Evolutionary conservation across 2,888 invertebrate species (phyloP).

Genomic region (Isotomurus palustris): DNA sequence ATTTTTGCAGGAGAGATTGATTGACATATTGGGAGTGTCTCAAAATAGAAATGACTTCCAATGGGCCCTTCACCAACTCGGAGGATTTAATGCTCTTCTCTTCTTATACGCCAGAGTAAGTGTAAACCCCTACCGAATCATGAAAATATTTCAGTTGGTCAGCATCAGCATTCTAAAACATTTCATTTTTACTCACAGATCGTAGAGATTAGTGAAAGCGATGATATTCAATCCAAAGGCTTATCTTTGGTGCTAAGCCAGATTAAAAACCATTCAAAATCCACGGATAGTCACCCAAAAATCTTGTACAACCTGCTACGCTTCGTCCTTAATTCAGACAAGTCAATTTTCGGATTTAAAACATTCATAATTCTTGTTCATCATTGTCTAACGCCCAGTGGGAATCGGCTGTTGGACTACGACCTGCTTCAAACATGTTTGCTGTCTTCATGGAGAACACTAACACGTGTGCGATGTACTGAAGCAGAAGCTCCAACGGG

Average conservation of each 20-base stretch:
- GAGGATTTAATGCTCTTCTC: constrained; percentile 42
- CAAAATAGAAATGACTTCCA: constrained; percentile 45
- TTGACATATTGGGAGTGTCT: constrained; percentile 32
- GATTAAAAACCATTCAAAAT: constrained; percentile 39
- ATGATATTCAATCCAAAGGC: constrained; percentile 42
- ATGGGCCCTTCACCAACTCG: constrained; percentile 46
- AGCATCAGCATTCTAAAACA: not conserved
- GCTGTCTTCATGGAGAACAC: constrained; percentile 36
- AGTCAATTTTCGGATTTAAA: constrained; percentile 41
- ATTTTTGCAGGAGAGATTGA: constrained; percentile 31
- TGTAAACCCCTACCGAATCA: not conserved
- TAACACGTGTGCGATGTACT: constrained; percentile 33
- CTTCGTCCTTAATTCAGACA: constrained; percentile 40
- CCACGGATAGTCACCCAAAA: constrained; percentile 37
- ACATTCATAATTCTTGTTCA: constrained; percentile 41
- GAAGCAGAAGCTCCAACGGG: constrained; percentile 43
- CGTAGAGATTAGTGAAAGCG: constrained; percentile 43
- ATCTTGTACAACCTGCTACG: constrained; percentile 41
- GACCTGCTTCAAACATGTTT: constrained; percentile 40
- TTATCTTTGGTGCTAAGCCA: constrained; percentile 40
- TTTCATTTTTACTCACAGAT: too few relatives aligned
- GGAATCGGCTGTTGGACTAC: constrained; percentile 41
- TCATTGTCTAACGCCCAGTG: constrained; percentile 37
- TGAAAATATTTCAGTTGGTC: not conserved
- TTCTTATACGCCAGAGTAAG: constrained; percentile 44